Evolutionary conservation across 2,797 vertebrate genomes (phyloP).

Genomic region (Garrulus glandarius): DNA sequence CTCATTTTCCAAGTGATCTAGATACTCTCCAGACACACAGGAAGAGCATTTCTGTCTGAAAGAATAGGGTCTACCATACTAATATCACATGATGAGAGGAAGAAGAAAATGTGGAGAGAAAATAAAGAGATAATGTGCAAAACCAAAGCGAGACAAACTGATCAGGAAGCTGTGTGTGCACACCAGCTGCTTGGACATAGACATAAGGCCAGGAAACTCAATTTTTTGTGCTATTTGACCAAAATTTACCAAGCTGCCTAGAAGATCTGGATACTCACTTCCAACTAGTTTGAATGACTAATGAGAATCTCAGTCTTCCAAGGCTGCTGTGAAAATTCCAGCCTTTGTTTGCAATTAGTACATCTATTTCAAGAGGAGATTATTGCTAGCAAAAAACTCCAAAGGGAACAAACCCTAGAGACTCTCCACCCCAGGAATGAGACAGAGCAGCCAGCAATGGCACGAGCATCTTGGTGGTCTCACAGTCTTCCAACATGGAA

Average conservation of each 20-base stretch:
- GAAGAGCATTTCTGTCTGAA: neutral
- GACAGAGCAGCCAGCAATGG: neutral
- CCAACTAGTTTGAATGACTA: neutral
- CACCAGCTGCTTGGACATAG: neutral
- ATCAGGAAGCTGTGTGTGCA: neutral
- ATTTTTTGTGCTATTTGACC: neutral
- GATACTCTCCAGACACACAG: neutral
- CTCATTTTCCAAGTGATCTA: neutral
- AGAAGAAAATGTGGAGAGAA: neutral
- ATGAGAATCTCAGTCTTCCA: neutral
- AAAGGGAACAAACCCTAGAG: neutral
- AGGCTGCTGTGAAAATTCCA: neutral
- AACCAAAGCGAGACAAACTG: neutral
- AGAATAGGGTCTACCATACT: neutral
- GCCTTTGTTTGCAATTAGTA: neutral
- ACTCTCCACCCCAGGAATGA: neutral
- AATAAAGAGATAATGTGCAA: neutral
- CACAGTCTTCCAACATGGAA: neutral
- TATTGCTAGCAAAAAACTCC: neutral
- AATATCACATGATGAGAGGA: neutral
- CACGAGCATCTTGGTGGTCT: rapidly evolving
- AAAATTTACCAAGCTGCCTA: neutral
- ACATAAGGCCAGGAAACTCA: neutral
- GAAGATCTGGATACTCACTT: neutral
- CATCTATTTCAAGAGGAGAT: neutral